Conservation (phyloP, 30 jellyfish, hydroid and myxozoan genomes). For the Pelagia noctiluca region DNA sequence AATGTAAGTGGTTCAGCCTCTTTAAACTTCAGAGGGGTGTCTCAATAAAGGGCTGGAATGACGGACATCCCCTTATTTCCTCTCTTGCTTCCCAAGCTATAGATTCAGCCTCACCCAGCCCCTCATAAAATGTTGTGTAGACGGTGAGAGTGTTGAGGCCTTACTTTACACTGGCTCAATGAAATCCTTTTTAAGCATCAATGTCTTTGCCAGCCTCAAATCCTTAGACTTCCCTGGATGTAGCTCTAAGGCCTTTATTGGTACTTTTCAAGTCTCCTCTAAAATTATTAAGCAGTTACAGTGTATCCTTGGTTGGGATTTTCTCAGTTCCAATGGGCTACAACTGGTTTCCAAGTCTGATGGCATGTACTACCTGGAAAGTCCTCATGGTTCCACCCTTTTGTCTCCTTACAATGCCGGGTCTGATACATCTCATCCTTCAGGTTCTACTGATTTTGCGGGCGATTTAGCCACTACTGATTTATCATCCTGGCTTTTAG, state of each 20-base stretch:
- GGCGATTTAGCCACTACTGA: not conserved
- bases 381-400: too few relatives aligned
- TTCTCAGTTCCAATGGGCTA: slow-evolving; percentile 66
- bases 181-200: slow-evolving; percentile 39
- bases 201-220: slow-evolving; percentile 10
- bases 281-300: slow-evolving; percentile 20
- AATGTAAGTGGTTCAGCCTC: not conserved
- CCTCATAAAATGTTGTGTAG: slow-evolving; percentile 18
- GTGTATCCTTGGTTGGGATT: slow-evolving; percentile 55
- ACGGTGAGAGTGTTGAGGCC: slow-evolving; percentile 41
- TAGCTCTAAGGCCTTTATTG: slow-evolving; percentile 15
- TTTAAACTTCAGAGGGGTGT: too few relatives aligned
- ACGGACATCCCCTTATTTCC: not conserved
- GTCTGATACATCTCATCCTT: not conserved
- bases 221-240: slow-evolving; percentile 32
- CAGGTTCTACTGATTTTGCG: not conserved
- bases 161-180: slow-evolving; percentile 64
- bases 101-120: slow-evolving; percentile 11
- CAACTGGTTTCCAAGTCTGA: not conserved
- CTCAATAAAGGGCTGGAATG: not conserved
- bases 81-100: not conserved
- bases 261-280: slow-evolving; percentile 28
- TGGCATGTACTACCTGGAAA: slow-evolving; percentile 9
- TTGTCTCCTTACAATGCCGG: not conserved
- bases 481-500: slow-evolving; percentile 3